These are phyloP conservation scores for Furnarius figulus DNA, from an alignment of 2,113 vertebrate species.

Conservation along the genomic window DNA sequence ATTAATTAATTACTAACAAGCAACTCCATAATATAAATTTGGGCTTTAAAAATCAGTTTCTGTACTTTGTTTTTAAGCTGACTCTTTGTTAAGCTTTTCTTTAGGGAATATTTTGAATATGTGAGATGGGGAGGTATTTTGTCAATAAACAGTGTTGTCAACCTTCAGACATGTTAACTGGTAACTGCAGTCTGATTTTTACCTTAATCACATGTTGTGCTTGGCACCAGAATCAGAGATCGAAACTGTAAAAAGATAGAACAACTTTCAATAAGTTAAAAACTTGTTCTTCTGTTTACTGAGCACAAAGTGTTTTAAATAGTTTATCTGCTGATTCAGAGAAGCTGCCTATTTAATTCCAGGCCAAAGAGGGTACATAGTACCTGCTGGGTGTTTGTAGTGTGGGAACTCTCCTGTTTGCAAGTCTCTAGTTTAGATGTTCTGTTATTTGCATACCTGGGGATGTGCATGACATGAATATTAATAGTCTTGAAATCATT, in stretches of 20 bases:
- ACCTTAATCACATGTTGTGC: neutral
- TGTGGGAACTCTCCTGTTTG: conserved; percentile 40
- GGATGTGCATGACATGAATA: conserved; percentile 57
- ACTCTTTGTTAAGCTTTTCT: neutral
- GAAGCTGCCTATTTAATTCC: conserved; percentile 57
- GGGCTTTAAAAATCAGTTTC: conserved; percentile 29
- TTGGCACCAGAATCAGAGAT: conserved; percentile 13
- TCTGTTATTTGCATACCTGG: conserved; percentile 64
- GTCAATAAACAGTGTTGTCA: conserved; percentile 42
- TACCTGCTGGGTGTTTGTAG: conserved; percentile 38
- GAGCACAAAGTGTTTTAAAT: conserved; percentile 38
- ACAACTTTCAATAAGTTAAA: conserved; percentile 17
- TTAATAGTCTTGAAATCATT: conserved; percentile 59
- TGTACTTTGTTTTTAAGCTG: conserved; percentile 41
- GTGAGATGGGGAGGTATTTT: neutral
- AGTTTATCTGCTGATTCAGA: conserved; percentile 54
- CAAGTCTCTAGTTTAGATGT: conserved; percentile 62
- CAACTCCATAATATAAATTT: neutral
- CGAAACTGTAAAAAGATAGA: conserved; percentile 49
- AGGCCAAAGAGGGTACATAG: conserved; percentile 65
- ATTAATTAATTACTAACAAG: neutral
- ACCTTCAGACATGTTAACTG: conserved; percentile 40
- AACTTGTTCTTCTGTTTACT: conserved; percentile 54
- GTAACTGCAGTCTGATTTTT: conserved; percentile 36
- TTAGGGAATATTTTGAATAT: conserved; percentile 1